Evolutionary conservation across 2,888 invertebrate species (phyloP).

Genomic region (Sphinx pinastri): DNA sequence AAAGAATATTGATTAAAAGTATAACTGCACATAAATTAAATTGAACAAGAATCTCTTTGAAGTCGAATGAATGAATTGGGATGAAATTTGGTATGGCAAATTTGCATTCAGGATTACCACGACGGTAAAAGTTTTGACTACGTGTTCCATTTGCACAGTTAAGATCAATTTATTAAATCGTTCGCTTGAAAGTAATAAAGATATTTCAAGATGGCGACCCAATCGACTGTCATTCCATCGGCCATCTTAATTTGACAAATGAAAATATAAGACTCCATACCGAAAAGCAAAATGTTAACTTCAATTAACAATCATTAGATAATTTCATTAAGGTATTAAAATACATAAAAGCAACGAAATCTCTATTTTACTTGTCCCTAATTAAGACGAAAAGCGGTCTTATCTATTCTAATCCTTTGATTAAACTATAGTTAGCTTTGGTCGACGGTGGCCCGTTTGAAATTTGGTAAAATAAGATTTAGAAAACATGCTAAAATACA

Average conservation of each 20-base stretch:
- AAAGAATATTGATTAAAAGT: neutral
- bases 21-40: neutral
- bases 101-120: conserved; percentile 10
- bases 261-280: neutral
- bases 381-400: conserved; percentile 8
- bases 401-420: conserved; percentile 25
- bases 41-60: neutral
- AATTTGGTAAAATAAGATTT: conserved; percentile 9
- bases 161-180: conserved; percentile 16
- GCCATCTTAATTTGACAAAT: conserved; percentile 15
- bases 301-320: neutral
- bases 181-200: conserved; percentile 6
- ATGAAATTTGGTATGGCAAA: neutral
- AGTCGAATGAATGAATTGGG: conserved; percentile 3
- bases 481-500: neutral
- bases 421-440: conserved; percentile 22
- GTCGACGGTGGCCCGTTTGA: conserved; percentile 13
- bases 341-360: neutral
- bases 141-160: conserved; percentile 12
- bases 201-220: conserved; percentile 9
- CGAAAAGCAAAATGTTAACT: neutral
- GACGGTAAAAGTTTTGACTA: conserved; percentile 22
- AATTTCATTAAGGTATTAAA: neutral
- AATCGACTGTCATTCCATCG: conserved; percentile 3
- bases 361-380: conserved; percentile 8